These are phyloP conservation scores for Sus scrofa DNA, from an alignment of 2,113 vertebrate genomes.

Conservation along the genomic window DNA sequence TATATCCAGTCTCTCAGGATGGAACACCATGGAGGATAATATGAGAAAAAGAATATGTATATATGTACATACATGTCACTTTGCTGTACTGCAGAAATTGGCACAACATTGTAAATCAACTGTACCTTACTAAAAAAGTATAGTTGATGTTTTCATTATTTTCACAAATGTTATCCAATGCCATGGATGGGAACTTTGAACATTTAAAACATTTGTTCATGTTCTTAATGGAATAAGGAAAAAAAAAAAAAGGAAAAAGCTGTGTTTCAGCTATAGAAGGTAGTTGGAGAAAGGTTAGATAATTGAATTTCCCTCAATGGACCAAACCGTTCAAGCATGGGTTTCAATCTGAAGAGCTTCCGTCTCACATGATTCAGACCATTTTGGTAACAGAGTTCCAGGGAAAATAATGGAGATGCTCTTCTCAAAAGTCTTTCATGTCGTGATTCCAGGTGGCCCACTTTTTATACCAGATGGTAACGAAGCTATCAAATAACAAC, in stretches of 20 bases:
- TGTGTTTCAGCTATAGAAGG: rapidly evolving
- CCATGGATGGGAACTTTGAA: rapidly evolving
- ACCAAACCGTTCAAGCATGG: no score
- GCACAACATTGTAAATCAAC: no score
- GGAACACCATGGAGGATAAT: no score
- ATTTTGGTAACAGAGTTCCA: not conserved
- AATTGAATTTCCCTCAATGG: not conserved
- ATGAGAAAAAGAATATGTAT: no score
- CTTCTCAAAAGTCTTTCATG: not conserved
- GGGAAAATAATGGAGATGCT: not conserved
- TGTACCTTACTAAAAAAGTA: no score
- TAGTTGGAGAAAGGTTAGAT: not conserved
- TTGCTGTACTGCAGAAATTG: no score
- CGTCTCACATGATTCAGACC: no score
- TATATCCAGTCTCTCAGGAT: no score
- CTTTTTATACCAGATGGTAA: not conserved
- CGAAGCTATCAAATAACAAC: not conserved
- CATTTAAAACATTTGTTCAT: not conserved
- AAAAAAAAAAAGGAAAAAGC: no score
- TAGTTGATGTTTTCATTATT: not conserved
- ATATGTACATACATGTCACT: no score
- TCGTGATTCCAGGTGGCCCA: not conserved
- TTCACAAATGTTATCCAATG: not conserved
- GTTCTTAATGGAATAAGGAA: not conserved
- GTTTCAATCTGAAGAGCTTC: not conserved